phyloP scores from a whole-genome alignment of 2,797 vertebrate genomes.

The Zenarchopterus dispar region DNA sequence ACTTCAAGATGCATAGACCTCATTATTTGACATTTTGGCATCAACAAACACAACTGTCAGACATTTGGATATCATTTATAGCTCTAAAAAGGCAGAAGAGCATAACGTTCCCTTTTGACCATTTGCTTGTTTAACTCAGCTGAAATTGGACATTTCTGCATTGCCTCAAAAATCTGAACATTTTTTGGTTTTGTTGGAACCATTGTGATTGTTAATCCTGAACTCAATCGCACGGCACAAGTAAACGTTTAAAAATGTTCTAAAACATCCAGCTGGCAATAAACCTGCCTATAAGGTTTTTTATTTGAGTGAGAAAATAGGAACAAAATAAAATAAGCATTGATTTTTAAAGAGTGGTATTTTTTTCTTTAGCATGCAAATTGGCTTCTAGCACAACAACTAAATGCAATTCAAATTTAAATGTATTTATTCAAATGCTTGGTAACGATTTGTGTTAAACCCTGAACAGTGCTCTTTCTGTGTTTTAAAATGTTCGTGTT shows the following conservation, averaged over 20 bases:
- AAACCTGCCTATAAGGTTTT: constrained; percentile 12
- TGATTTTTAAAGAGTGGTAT: constrained; percentile 33
- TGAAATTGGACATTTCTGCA: constrained; percentile 25
- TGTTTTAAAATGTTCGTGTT: constrained; percentile 27
- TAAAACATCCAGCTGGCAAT: constrained; percentile 15
- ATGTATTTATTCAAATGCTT: constrained; percentile 51
- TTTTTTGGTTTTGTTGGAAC: neutral
- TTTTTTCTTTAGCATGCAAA: constrained; percentile 37
- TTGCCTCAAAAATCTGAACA: neutral
- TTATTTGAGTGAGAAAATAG: constrained; percentile 35
- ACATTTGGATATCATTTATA: too few relatives aligned
- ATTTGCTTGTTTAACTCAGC: constrained; percentile 20
- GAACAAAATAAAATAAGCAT: constrained; percentile 16
- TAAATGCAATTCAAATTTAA: constrained; percentile 48
- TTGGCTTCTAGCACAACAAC: constrained; percentile 18
- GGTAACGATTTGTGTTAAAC: constrained; percentile 43
- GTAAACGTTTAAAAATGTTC: constrained; percentile 28
- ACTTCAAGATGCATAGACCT: too few relatives aligned
- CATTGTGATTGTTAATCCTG: constrained; percentile 34
- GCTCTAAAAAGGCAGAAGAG: too few relatives aligned
- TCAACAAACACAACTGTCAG: too few relatives aligned
- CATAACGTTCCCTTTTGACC: too few relatives aligned
- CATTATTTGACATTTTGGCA: too few relatives aligned
- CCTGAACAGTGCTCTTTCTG: constrained; percentile 25
- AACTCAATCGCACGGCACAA: constrained; percentile 22